Evolutionary conservation across 2,797 vertebrate species (phyloP).

Genomic region (Hirundo rustica): DNA sequence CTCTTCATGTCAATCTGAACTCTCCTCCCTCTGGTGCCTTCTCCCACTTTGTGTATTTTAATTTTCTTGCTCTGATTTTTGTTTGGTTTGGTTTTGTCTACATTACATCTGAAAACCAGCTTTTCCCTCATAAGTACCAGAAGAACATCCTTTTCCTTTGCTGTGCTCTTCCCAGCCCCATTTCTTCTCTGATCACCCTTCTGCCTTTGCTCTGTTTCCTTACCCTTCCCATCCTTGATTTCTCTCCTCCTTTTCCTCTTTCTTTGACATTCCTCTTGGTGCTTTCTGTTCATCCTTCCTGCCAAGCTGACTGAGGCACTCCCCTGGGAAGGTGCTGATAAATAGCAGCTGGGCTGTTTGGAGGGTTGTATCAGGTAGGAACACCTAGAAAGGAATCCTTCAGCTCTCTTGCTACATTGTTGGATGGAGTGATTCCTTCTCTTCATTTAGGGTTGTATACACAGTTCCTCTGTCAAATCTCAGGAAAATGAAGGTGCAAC

Average conservation of each 20-base stretch:
- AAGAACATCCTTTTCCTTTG: background rate
- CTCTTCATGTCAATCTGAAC: background rate
- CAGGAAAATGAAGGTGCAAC: background rate
- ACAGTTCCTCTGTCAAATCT: background rate
- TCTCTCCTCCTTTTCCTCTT: background rate
- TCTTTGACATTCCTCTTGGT: background rate
- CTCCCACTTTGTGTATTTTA: background rate
- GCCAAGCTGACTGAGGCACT: background rate
- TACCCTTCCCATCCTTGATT: background rate
- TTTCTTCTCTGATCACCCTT: background rate
- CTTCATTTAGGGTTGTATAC: background rate
- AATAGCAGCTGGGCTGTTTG: background rate
- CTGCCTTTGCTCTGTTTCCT: slow-evolving; percentile 3
- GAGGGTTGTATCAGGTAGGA: background rate
- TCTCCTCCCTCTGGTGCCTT: background rate
- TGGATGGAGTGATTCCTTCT: background rate
- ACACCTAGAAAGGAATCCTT: background rate
- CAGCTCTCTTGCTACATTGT: background rate
- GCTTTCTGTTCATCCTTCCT: slow-evolving; percentile 17
- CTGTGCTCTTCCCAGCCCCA: background rate
- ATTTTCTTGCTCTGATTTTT: background rate
- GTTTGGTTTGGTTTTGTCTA: background rate
- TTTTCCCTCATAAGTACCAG: background rate
- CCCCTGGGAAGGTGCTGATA: background rate
- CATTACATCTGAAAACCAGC: background rate